Evolutionary conservation across 1,140 invertebrate species (phyloP), one percentile per base, ranked within the genome.

Genomic region (Diuraphis noxia): DNA sequence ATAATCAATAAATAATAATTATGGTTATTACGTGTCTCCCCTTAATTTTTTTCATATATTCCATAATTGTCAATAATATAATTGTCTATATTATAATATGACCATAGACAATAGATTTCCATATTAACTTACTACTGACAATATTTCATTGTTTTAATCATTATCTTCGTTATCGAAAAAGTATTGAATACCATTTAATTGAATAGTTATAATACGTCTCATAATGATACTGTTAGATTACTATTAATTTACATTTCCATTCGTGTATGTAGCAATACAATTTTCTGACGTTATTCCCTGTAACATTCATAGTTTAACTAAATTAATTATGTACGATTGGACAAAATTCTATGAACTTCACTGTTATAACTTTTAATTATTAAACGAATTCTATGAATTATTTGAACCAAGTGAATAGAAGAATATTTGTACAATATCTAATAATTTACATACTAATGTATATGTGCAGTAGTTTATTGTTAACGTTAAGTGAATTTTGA

Each of bases 131-230:
- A 9, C 34, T 36, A 87, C 13, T 46, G 43, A 40, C 36, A 72
- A 72, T 89, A 40, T 72, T 46, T 79, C 21, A 43, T 89, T 82
- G 2, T 89, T 79, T 38, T 72, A 77, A 77, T 72, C 41, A 41
- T 81, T 23, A 46, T 79, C 43, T 2, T 79, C 40, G 40, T 90
- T 81, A 90, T 89, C 63, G n/a, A 49, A 36, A 86, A 49, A 77
- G 40, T 77, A 90, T 81, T 90, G 34, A 90, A 38, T 90, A 81
- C n/a, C 63, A 49, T 41, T 56, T 56, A 87, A 87, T 87, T 87
- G 25, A 86, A 86, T 52, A 21, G 34, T 9, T 52, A 13, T 38
- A 86, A 52, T 86, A 86, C 41, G n/a, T 46, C 84, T 46, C 36
- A 17, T 38, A 38, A 87, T 30, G 23, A 19, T 56, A 87, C 46